A percentile compares a stretch with the other conserved stretches of the same genome.
Evolutionary conservation across 2,888 invertebrate species (phyloP).

Genomic region (Aleiodes alternator): DNA sequence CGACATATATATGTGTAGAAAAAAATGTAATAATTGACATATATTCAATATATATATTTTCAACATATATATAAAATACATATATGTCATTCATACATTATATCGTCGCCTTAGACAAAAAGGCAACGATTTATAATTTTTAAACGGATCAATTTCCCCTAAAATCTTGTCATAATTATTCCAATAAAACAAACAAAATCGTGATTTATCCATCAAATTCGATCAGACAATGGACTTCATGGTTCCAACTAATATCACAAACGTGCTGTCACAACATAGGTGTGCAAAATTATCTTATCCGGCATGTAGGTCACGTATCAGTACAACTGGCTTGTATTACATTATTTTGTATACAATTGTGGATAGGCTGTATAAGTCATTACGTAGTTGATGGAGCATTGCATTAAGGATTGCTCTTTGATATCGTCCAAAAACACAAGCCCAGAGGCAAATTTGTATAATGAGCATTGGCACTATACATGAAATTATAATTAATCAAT

Average conservation of each 20-base stretch:
- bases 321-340: conserved; percentile 8
- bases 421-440: not conserved
- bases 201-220: not conserved
- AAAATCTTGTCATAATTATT: too few species aligned
- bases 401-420: conserved; percentile 20
- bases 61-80: too few species aligned
- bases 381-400: conserved; percentile 9
- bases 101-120: too few species aligned
- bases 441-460: not conserved
- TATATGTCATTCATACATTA: too few species aligned
- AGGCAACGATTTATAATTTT: not conserved
- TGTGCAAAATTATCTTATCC: conserved; percentile 43
- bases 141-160: not conserved
- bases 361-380: conserved; percentile 6
- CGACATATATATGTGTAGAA: too few species aligned
- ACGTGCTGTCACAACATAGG: conserved; percentile 43
- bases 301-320: conserved; percentile 33
- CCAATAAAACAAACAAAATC: not conserved
- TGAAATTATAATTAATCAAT: conserved; percentile 4
- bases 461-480: not conserved
- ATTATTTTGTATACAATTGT: conserved; percentile 20
- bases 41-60: too few species aligned
- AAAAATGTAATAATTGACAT: too few species aligned
- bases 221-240: conserved; percentile 29
- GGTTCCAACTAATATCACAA: conserved; percentile 48